Percentiles rank a stretch among this genome's conserved stretches.
phyloP scores from a whole-genome alignment of 23 tunicate genomes.

The Halocynthia roretzi region DNA sequence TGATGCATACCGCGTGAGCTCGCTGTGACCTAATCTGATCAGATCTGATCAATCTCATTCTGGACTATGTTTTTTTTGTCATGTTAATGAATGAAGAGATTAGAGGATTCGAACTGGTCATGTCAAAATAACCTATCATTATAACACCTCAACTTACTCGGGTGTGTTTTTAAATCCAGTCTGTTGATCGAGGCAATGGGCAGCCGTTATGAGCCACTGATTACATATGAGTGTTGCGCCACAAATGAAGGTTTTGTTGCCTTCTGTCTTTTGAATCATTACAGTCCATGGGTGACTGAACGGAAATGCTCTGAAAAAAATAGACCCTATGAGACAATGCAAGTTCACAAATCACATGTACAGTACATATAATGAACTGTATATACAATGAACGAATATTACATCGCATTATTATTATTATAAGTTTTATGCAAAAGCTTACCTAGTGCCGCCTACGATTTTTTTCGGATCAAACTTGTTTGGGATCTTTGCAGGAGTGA shows the following conservation, averaged over 20 bases:
- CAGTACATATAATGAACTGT: background rate
- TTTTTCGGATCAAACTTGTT: constrained; percentile 31
- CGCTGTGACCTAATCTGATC: no score
- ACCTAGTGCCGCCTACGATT: constrained; percentile 91
- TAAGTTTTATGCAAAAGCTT: background rate
- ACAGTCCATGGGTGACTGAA: constrained; percentile 97
- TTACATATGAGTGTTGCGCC: constrained; percentile 85
- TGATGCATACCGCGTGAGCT: no score
- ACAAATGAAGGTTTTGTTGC: constrained; percentile 67
- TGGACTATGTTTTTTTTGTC: no score
- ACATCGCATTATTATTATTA: background rate
- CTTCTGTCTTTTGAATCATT: constrained; percentile 82
- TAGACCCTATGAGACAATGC: background rate
- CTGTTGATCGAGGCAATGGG: constrained; percentile 84
- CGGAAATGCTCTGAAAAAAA: constrained; percentile 66
- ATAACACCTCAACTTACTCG: constrained; percentile 51
- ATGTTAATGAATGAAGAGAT: no score
- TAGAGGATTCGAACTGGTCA: background rate
- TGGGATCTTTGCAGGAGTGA: constrained; percentile 25
- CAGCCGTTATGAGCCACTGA: constrained; percentile 80
- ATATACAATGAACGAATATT: background rate
- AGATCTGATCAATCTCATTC: no score
- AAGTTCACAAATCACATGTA: background rate
- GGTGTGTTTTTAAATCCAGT: constrained; percentile 16
- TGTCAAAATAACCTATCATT: background rate